phyloP scores from a whole-genome alignment of 2,113 vertebrate species.

The Burhinus bistriatus region DNA sequence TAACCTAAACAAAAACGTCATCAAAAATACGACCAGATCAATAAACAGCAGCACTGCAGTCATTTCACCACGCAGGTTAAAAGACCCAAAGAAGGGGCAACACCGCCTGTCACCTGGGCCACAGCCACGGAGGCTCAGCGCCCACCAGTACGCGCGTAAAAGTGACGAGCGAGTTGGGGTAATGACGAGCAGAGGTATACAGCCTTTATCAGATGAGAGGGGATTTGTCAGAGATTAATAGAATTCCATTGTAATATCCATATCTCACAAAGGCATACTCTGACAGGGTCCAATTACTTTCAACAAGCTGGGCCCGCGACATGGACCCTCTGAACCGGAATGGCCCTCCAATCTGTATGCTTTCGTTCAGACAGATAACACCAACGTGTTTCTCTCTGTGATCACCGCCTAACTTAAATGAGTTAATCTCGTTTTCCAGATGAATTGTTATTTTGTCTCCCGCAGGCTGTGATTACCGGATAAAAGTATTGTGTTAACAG shows the following conservation, averaged over 20 bases:
- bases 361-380: conserved; percentile 74
- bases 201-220: conserved; percentile 71
- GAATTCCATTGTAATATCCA: conserved; percentile 78
- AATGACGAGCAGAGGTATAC: conserved; percentile 56
- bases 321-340: conserved; percentile 72
- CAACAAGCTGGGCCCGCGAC: conserved; percentile 71
- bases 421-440: conserved; percentile 87
- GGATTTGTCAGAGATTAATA: conserved; percentile 79
- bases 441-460: conserved; percentile 85
- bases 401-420: conserved; percentile 76
- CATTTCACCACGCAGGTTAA: background rate
- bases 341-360: conserved; percentile 73
- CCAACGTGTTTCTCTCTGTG: conserved; percentile 71
- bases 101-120: background rate
- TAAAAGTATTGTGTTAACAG: conserved; percentile 81
- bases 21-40: background rate
- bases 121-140: background rate
- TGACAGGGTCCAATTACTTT: conserved; percentile 77
- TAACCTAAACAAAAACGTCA: background rate
- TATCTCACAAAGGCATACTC: conserved; percentile 77
- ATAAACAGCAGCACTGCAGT: background rate
- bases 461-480: conserved; percentile 80
- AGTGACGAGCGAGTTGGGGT: background rate
- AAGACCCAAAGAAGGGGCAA: background rate
- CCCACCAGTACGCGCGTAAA: background rate